Conservation (phyloP, 1,140 invertebrate species). For the Drosophila arawakana region DNA sequence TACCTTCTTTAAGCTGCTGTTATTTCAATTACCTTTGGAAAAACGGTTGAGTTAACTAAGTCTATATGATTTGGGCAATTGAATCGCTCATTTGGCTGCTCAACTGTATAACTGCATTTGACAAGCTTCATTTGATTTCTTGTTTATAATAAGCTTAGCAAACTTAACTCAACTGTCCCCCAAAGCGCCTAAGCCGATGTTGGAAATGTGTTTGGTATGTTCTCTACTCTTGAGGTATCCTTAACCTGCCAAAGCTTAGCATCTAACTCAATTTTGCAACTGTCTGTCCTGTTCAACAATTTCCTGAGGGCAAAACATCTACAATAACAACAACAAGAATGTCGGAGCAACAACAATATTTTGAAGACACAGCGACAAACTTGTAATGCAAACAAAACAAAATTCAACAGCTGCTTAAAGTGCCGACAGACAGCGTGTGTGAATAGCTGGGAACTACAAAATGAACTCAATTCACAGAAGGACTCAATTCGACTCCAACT, state of each 20-base stretch:
- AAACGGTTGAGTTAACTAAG: constrained; percentile 35
- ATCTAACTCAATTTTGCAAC: constrained; percentile 75
- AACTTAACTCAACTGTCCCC: constrained; percentile 41
- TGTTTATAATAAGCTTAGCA: constrained; percentile 74
- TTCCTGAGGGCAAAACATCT: constrained; percentile 46
- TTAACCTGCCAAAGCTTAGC: constrained; percentile 64
- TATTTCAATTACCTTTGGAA: neutral
- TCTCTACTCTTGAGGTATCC: constrained; percentile 5
- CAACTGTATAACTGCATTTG: constrained; percentile 73
- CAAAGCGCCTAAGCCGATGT: neutral
- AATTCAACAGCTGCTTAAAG: constrained; percentile 40
- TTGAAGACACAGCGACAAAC: constrained; percentile 54
- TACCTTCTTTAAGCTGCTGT: neutral
- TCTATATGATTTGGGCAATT: constrained; percentile 59
- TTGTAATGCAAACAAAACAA: constrained; percentile 61
- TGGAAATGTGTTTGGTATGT: constrained; percentile 2
- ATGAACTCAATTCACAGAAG: constrained; percentile 2
- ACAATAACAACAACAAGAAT: constrained; percentile 18
- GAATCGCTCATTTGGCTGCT: constrained; percentile 65
- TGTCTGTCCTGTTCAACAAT: constrained; percentile 54
- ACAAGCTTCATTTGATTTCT: constrained; percentile 79
- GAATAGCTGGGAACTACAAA: neutral
- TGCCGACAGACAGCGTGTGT: constrained; percentile 6
- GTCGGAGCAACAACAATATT: constrained; percentile 13
- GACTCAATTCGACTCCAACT: neutral